Base-by-base conservation (phyloP, 2,113 vertebrate species). In the Malaclemys terrapin region DNA sequence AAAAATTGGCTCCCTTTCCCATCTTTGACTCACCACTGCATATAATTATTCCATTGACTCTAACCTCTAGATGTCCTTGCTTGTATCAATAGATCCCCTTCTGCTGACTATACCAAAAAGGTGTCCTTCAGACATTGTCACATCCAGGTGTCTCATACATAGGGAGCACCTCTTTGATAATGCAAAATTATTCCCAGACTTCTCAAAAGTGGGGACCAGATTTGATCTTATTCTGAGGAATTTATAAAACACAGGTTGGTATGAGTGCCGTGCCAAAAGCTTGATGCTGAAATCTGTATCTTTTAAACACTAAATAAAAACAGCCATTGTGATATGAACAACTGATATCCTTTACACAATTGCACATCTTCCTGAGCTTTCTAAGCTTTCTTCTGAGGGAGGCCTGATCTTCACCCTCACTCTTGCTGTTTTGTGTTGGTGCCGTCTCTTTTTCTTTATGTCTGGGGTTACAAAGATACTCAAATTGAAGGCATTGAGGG, bases 61-160 rank as follows among this genome's bases (percentile, higher is more conserved):
- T 35, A 53, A 96, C 62, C 69, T 96, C 47, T 91, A 79, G 47
- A 78, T 97, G 47, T 89, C 88, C 89, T 97, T 96, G 35, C 1
- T 69, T 54, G 69, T 93, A 72, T 85, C 11, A 93, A 50, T 62
- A 57, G 38, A 45, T 16, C 76, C 20, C 29, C 10, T 94, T 94
- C 35, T 94, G 85, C 76, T 95, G 83, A 87, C 83, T 95, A 42
- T n/a, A 87, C 20, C 50, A 88, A 81, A 89, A 95, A 6, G 2
- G 0, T 50, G 45, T 56, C 47, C 49, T 22, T 5, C 2, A 29
- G 83, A 87, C 9, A 45, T 84, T 65, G 22, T 4, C 50, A 59
- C 1, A 54, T 79, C 27, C 91, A 16, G 19, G 2, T 53, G 7
- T 8, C 16, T 31, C 25, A 38, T 69, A 19, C 3, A 78, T 42